These are phyloP conservation scores for Augochlorella aurata DNA, from an alignment of 2,888 invertebrate genomes.

Conservation along the genomic window DNA sequence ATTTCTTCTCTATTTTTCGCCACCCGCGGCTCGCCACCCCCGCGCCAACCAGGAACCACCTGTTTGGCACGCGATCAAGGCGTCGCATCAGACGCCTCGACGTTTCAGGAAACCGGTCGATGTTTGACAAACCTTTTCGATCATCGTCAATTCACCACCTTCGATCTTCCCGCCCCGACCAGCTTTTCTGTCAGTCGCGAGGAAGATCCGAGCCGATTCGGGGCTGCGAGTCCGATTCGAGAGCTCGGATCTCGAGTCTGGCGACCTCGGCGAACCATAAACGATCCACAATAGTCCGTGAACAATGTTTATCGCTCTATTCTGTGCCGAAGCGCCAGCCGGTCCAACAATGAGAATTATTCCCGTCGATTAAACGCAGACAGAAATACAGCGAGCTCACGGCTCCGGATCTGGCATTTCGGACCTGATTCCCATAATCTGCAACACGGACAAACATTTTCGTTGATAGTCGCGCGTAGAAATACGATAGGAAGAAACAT, in stretches of 20 bases:
- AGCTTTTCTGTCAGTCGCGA: too few relatives aligned
- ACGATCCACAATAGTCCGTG: constrained; percentile 12
- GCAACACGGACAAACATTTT: background rate
- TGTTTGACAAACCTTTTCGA: background rate
- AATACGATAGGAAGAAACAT: background rate
- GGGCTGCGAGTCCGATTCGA: background rate
- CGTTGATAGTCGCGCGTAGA: background rate
- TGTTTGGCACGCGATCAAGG: constrained; percentile 79
- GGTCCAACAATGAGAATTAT: constrained; percentile 22
- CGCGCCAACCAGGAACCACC: constrained; percentile 75
- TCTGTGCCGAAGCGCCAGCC: constrained; percentile 10
- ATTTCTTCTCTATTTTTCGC: constrained; percentile 69
- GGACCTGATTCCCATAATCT: constrained; percentile 1
- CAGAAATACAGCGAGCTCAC: constrained; percentile 20
- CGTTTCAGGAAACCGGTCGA: background rate
- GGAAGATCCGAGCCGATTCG: background rate
- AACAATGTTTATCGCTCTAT: constrained; percentile 22
- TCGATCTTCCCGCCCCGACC: background rate
- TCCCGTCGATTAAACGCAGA: constrained; percentile 17
- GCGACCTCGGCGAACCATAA: constrained; percentile 4
- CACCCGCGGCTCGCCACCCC: constrained; percentile 43
- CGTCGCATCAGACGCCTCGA: constrained; percentile 15
- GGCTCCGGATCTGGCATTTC: constrained; percentile 8
- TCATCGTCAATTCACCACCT: background rate
- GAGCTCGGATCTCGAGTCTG: background rate